Base-by-base conservation (phyloP, 2,113 vertebrate species). In the Cololabis saira region DNA sequence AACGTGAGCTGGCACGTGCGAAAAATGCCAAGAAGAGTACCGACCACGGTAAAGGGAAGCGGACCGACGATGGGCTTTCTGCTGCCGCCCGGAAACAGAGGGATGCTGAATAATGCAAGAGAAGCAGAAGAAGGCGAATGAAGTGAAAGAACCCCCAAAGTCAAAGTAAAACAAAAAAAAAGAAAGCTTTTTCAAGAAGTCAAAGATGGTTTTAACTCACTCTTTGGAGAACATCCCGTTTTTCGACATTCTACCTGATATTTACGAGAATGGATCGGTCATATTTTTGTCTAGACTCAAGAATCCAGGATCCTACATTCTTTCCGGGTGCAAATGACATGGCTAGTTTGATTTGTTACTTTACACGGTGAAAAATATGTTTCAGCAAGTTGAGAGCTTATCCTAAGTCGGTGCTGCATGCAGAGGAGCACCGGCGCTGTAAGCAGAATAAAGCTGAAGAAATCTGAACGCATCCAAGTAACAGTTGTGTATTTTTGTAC, bases 21-120 rank as follows among this genome's bases (percentile, higher is more conserved):
- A 97, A 96, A 83, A 91, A 94, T 78, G 94, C 95, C 87, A 97
- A 97, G 73, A 97, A 97, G 91, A 81, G 82, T 17, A 87, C 9
- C 16, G 95, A 95, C 13, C 65, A 63, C 0, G 76, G 74, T 57
- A 97, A 95, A 86, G 93, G 93, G 33, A 97, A 96, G 87, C 93
- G 92, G 69, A 61, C 67, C 14, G 95, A 96, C 0, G 95, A 96
- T 77, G 95, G 95, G 55, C 92, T 96, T 75, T 96, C 95, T 53
- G 94, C 95, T 66, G 95, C 95, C 47, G 95, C 95, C 61, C 88
- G 95, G 42, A 96, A 96, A 92, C 93, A 93, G 90, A 98, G 96
- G 92, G 96, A 98, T 93, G 96, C 96, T 12, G 95, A 96, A 96
- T 96, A 91, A 98, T 98, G 96, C 95, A 97, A 89, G 92, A 98